These are phyloP conservation scores for Epizoanthus ramosus DNA, from an alignment of 92 coral and sea anemone species.

Conservation along the genomic window DNA sequence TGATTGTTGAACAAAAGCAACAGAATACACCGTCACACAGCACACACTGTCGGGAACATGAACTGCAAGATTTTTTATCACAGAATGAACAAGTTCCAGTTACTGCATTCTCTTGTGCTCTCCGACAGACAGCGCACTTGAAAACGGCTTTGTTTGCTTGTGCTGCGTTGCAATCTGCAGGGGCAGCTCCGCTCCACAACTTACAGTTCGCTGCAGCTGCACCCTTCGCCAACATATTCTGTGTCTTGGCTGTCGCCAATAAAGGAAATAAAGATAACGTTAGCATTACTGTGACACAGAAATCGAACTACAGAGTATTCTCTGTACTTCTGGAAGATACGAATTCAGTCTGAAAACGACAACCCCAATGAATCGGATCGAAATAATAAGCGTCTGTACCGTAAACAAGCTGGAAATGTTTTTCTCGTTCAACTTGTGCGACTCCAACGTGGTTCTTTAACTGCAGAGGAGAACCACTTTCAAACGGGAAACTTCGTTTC, in stretches of 20 bases:
- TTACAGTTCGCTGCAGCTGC: constrained; percentile 67
- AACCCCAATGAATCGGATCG: not conserved
- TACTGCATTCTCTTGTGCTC: constrained; percentile 22
- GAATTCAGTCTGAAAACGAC: not conserved
- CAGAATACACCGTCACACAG: constrained; percentile 80
- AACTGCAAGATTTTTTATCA: constrained; percentile 67
- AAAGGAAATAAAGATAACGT: not conserved
- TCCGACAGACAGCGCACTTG: constrained; percentile 69
- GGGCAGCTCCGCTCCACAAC: constrained; percentile 5
- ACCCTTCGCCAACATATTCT: constrained; percentile 73
- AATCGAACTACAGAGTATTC: too few species aligned
- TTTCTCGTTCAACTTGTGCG: constrained; percentile 73
- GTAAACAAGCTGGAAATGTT: constrained; percentile 71
- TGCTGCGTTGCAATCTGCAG: not conserved
- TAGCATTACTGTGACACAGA: too few species aligned
- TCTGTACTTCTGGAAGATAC: too few species aligned
- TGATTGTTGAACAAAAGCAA: constrained; percentile 73
- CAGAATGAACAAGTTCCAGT: constrained; percentile 72
- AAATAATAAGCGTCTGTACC: constrained; percentile 52
- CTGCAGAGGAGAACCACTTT: constrained; percentile 71
- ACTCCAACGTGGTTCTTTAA: constrained; percentile 84
- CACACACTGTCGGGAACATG: constrained; percentile 73
- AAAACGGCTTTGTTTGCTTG: constrained; percentile 29
- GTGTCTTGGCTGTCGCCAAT: constrained; percentile 75
- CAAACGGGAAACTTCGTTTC: constrained; percentile 85